phyloP scores from a whole-genome alignment of 2,888 invertebrate species.

The Notodonta ziczac region DNA sequence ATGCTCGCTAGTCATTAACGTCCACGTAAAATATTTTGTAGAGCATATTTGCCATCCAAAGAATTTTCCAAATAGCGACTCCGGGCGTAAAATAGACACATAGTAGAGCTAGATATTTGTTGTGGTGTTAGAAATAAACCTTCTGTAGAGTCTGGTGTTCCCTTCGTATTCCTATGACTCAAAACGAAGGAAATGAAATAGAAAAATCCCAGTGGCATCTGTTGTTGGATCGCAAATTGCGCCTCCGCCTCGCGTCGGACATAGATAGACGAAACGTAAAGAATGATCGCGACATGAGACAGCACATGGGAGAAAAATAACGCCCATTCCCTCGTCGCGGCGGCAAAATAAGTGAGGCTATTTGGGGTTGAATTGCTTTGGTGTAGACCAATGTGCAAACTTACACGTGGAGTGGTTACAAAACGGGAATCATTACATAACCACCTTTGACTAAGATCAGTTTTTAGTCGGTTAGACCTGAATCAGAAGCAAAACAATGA shows the following conservation, averaged over 20 bases:
- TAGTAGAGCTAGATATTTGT: too few species aligned
- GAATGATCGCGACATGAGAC: slow-evolving; percentile 79
- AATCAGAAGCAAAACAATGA: too few species aligned
- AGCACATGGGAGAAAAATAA: slow-evolving; percentile 71
- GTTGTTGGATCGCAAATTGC: slow-evolving; percentile 24
- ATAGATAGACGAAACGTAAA: slow-evolving; percentile 74
- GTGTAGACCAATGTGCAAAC: slow-evolving; percentile 15
- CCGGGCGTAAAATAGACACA: too few species aligned
- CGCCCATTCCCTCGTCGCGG: slow-evolving; percentile 49
- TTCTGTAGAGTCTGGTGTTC: neutral
- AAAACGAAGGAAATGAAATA: slow-evolving; percentile 1
- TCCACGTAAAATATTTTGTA: too few species aligned
- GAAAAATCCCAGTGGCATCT: slow-evolving; percentile 39
- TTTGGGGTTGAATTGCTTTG: slow-evolving; percentile 60
- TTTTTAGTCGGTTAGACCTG: too few species aligned
- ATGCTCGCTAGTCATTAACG: too few species aligned
- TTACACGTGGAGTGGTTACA: too few species aligned
- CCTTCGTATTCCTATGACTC: neutral
- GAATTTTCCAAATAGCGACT: too few species aligned
- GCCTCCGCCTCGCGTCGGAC: slow-evolving; percentile 30
- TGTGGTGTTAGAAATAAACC: too few species aligned
- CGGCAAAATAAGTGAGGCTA: slow-evolving; percentile 55
- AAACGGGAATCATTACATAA: too few species aligned
- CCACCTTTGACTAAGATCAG: too few species aligned
- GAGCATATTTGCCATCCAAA: too few species aligned